Base-by-base conservation (phyloP, 2,888 invertebrate genomes). In the Ariolimax columbianus region DNA sequence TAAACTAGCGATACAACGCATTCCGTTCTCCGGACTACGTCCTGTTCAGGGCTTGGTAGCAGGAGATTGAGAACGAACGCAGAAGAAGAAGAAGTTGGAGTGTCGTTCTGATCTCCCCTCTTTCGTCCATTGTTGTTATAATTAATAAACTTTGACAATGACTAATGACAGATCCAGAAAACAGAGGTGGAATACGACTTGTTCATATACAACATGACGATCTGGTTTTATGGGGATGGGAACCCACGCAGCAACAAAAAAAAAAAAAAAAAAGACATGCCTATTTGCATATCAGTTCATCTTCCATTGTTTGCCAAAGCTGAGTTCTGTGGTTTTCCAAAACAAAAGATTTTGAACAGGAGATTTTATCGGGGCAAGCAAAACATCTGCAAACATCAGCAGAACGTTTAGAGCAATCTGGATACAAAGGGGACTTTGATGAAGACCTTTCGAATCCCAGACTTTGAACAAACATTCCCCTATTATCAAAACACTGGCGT, bases 401-500 rank as follows among this genome's bases (percentile, higher is more conserved):
- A 33, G 55, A 55, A 14, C 55, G 55, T 77, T 77, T 77, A 77
- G 77, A 59, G 11, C 55, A 23, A 26, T 43, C 59, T 77, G 7
- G 77, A 77, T 77, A 77, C 77, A 77, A 77, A 77, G 77, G 59
- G 36, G 19, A 36, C 59, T 55, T 59, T 77, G 77, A 77, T 77
- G 77, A 55, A 77, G 55, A 77, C 77, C 77, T 59, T 77, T 77
- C 14, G 1, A 14, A 38, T 33, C 23, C 17, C 77, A 36, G 77
- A 55, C 38, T 11, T 4, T 36, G 77, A 26, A 38, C 43, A 77
- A 77, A 77, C 59, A 77, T 19, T 77, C 55, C 36, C 36, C 55
- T 59, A 77, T 77, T 59, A 77, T 77, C 55, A 77, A 77, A 77
- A 77, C 77, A 77, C 1, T 77, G 77, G 36, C 38, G 33, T 17